Evolutionary conservation across 2,797 vertebrate genomes (phyloP), one percentile per base, ranked within the genome.

Genomic region (Sebastiscus albofasciatus): DNA sequence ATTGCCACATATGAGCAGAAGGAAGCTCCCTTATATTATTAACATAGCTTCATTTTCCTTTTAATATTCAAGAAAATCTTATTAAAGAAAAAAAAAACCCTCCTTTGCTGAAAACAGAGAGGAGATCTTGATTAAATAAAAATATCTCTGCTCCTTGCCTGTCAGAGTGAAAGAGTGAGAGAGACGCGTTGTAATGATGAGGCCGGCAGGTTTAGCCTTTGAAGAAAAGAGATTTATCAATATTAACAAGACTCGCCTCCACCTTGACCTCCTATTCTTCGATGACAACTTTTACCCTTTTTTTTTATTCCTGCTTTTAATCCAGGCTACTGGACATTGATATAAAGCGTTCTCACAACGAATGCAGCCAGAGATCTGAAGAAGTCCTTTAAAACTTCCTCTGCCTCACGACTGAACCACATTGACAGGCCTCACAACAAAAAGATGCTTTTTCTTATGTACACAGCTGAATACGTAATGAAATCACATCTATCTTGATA

Each of bases 21-120:
- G 81, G 80, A 90, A 92, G 82, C 86, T 80, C 71, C 77, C 88
- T 92, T 91, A 93, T 93, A 93, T 89, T 93, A 94, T 95, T 95
- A 94, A 91, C 91, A 90, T 68, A 84, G 87, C 84, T 94, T 94
- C 85, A 92, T 90, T 93, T 91, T 88, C 76, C 75, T 88, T 91
- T 93, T 92, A 93, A 94, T 93, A 93, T 91, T 92, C 72, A 89
- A 90, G 84, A 84, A 93, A 89, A 80, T 90, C 89, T 88, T 93
- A 92, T 94, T 91, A 92, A 92, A 36, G 39, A 24, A 77, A 80
- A 67, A 81, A 82, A 68, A 70, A 1, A 18, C 3, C 6, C 29
- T 58, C 39, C 72, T 77, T 67, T 80, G 61, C 81, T 90, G 61
- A 84, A 92, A 93, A 92, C 49, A 34, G 67, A 89, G 75, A 77